These are phyloP conservation scores for Halictus rubicundus DNA, from an alignment of 1,140 invertebrate genomes.

Conservation along the genomic window DNA sequence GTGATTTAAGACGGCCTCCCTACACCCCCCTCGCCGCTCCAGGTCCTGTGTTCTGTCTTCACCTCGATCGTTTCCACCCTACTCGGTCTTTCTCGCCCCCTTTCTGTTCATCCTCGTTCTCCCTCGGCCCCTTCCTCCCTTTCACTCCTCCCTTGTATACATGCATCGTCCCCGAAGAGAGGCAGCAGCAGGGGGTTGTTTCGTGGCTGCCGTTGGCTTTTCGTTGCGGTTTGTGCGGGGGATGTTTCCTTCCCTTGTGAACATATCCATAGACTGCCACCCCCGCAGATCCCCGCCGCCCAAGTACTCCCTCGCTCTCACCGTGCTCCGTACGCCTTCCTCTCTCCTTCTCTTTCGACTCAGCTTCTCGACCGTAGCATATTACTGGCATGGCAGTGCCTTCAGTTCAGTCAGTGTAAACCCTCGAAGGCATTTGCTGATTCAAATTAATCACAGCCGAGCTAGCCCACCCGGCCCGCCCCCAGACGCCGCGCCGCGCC, in stretches of 20 bases:
- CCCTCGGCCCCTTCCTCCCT: slow-evolving; percentile 3
- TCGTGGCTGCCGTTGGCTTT: slow-evolving; percentile 69
- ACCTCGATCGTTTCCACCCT: slow-evolving; percentile 34
- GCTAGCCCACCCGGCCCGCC: slow-evolving; percentile 57
- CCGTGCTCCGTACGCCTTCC: slow-evolving; percentile 33
- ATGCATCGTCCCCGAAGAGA: slow-evolving; percentile 53
- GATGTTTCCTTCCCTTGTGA: slow-evolving; percentile 75
- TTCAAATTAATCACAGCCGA: slow-evolving; percentile 80
- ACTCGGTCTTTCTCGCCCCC: slow-evolving; percentile 34
- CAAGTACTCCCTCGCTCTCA: slow-evolving; percentile 42
- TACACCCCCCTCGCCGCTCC: slow-evolving; percentile 19
- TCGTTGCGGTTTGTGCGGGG: slow-evolving; percentile 73
- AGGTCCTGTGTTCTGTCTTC: slow-evolving; percentile 35
- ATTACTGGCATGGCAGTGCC: slow-evolving; percentile 67
- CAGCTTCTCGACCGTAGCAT: slow-evolving; percentile 65
- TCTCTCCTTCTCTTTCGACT: slow-evolving; percentile 41
- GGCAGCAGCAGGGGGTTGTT: slow-evolving; percentile 59
- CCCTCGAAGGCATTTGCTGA: slow-evolving; percentile 78
- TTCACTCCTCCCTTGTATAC: slow-evolving; percentile 50
- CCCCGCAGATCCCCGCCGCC: slow-evolving; percentile 34
- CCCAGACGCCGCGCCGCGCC: background rate
- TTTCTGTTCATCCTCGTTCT: slow-evolving; percentile 8
- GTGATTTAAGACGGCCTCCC: slow-evolving; percentile 68
- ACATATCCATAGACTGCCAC: slow-evolving; percentile 61
- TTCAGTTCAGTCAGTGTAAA: slow-evolving; percentile 70